Evolutionary conservation across 2,797 vertebrate genomes (phyloP).

Genomic region (Rhodeus uyekii): DNA sequence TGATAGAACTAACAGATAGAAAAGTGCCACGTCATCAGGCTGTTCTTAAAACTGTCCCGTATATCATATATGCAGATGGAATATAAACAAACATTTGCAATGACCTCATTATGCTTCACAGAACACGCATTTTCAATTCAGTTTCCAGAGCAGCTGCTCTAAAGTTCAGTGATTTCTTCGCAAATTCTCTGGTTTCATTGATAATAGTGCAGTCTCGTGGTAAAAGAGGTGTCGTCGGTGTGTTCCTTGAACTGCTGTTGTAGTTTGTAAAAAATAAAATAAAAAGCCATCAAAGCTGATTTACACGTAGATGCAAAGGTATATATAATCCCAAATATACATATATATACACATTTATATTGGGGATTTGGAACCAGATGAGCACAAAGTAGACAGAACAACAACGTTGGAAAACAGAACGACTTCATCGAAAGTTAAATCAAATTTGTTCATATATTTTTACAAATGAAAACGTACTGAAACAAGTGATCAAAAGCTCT

Average conservation of each 20-base stretch:
- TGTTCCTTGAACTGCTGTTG: neutral
- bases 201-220: neutral
- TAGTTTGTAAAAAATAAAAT: neutral
- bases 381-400: neutral
- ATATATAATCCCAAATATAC: too few species aligned
- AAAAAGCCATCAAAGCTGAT: neutral
- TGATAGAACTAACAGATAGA: neutral
- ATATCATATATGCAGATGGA: neutral
- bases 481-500: conserved; percentile 84
- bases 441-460: neutral
- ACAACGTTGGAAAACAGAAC: neutral
- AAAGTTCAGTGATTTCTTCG: neutral
- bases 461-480: neutral
- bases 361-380: neutral
- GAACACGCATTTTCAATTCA: neutral
- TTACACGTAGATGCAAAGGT: neutral
- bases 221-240: neutral
- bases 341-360: too few species aligned
- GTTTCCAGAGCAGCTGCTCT: neutral
- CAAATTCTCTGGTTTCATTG: neutral
- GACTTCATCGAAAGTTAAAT: neutral
- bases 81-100: neutral
- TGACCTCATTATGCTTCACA: neutral
- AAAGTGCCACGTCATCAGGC: too few species aligned
- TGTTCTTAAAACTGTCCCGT: neutral